phyloP scores from a whole-genome alignment of 2,888 invertebrate species.

The Geotrupes spiniger region DNA sequence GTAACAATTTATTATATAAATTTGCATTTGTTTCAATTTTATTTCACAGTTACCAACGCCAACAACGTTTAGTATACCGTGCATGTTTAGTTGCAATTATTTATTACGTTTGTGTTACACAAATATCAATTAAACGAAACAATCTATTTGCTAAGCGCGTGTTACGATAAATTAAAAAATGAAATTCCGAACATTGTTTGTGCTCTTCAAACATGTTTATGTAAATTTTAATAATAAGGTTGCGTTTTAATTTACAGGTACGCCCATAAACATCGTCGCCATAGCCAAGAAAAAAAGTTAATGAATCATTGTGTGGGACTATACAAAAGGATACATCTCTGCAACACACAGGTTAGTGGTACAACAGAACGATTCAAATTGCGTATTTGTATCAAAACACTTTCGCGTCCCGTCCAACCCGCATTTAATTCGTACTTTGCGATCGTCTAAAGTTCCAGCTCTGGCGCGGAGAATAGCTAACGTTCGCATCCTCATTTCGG shows the following conservation, averaged over 20 bases:
- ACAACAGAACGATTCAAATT: background rate
- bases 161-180: no score
- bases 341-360: constrained; percentile 70
- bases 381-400: no score
- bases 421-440: no score
- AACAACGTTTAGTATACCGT: background rate
- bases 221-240: constrained; percentile 4
- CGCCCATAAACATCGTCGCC: constrained; percentile 26
- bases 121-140: no score
- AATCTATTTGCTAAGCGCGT: no score
- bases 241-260: constrained; percentile 16
- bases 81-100: no score
- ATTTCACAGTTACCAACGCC: background rate
- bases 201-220: constrained; percentile 2
- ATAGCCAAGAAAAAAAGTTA: constrained; percentile 32
- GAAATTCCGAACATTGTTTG: no score
- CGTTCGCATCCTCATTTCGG: constrained; percentile 11
- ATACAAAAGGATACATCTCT: constrained; percentile 74
- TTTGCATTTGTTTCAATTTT: no score
- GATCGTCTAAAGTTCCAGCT: background rate
- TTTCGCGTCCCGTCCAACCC: no score
- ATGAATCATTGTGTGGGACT: constrained; percentile 67
- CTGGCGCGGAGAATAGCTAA: background rate
- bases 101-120: no score
- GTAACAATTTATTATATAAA: no score